phyloP scores from a whole-genome alignment of 2,888 invertebrate species.

The Archips xylosteana region DNA sequence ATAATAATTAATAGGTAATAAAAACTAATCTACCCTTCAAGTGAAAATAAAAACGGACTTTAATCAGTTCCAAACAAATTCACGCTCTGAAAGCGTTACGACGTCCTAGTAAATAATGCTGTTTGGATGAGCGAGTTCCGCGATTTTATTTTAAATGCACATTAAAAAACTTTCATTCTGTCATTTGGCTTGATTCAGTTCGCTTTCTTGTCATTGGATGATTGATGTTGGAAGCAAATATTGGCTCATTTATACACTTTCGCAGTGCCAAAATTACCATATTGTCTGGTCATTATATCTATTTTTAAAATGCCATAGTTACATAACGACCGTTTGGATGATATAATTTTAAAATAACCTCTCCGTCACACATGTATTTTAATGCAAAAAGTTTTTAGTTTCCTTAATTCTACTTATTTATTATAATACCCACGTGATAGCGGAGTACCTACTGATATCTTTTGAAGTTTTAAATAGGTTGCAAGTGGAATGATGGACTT shows the following conservation, averaged over 20 bases:
- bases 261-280: not conserved
- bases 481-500: too few relatives aligned
- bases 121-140: constrained; percentile 27
- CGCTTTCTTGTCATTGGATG: constrained; percentile 31
- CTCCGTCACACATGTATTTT: too few relatives aligned
- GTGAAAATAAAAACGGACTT: too few relatives aligned
- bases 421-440: too few relatives aligned
- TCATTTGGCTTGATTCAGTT: constrained; percentile 21
- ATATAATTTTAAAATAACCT: not conserved
- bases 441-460: too few relatives aligned
- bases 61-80: not conserved
- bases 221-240: constrained; percentile 21
- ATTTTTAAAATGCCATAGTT: not conserved
- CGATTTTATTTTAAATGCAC: constrained; percentile 26
- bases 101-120: not conserved
- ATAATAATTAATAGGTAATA: too few relatives aligned
- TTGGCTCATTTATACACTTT: constrained; percentile 3
- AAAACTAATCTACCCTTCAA: too few relatives aligned
- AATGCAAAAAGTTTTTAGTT: too few relatives aligned
- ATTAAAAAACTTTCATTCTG: constrained; percentile 38
- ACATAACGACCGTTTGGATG: not conserved
- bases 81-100: not conserved
- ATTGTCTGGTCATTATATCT: constrained; percentile 2
- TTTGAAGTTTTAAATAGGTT: too few relatives aligned
- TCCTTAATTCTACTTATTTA: too few relatives aligned